Evolutionary conservation across 1,140 invertebrate species (phyloP).

Genomic region (Coptotermes formosanus): DNA sequence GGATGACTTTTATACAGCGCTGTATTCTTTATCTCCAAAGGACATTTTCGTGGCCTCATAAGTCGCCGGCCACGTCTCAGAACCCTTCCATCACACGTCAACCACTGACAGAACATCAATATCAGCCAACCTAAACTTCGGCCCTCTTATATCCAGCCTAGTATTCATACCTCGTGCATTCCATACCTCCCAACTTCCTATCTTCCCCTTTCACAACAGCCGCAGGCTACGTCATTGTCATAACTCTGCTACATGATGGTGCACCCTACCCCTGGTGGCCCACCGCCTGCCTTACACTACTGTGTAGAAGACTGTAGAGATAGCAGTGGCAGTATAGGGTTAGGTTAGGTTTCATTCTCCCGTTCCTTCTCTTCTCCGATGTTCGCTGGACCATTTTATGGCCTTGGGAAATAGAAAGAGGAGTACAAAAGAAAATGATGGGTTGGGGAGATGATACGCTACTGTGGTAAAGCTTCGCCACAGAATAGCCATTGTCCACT

Average conservation of each 20-base stretch:
- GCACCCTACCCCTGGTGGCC: not conserved
- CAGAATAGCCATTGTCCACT: slow-evolving; percentile 20
- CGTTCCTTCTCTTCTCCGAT: not conserved
- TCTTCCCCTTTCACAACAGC: not conserved
- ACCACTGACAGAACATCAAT: not conserved
- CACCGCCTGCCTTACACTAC: slow-evolving; percentile 1
- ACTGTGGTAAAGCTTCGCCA: slow-evolving; percentile 25
- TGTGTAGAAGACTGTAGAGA: not conserved
- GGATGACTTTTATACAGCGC: too few relatives aligned
- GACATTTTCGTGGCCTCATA: too few relatives aligned
- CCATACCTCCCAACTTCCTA: not conserved
- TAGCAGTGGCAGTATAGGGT: not conserved
- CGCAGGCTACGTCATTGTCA: not conserved
- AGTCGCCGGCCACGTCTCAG: too few relatives aligned
- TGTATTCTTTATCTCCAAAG: too few relatives aligned
- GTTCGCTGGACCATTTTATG: slow-evolving; percentile 27
- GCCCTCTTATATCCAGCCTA: too few relatives aligned
- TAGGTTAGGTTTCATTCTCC: not conserved
- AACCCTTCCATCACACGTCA: not conserved
- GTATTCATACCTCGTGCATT: not conserved
- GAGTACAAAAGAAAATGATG: not conserved
- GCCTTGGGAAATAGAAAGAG: not conserved
- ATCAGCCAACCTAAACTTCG: not conserved
- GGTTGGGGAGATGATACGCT: slow-evolving; percentile 21
- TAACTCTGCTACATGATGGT: not conserved